Base-by-base conservation (phyloP, 2,113 vertebrate genomes). In the Cyanocitta stelleri region DNA sequence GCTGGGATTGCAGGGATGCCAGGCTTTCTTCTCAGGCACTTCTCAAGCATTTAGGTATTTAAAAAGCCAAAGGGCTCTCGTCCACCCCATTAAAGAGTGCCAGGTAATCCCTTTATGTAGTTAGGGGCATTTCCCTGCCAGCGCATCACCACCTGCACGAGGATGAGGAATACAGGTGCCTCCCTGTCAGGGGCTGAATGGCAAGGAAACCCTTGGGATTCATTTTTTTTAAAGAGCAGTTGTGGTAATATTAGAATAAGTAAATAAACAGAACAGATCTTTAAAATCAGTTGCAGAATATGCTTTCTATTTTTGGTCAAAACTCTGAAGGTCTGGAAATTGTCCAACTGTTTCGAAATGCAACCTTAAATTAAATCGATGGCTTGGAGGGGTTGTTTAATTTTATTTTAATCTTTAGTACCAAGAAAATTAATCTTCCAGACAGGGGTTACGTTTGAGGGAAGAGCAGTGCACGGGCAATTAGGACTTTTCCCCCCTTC, bases 91-190 rank as follows among this genome's bases (percentile, higher is more conserved):
- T 97, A 92, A 90, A 93, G 75, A 74, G 43, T 39, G 74, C 84
- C 24, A 11, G 76, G 73, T 97, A 96, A 96, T 96, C 96, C 69
- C 74, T 93, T 96, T 94, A 91, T 80, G 78, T 19, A 58, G 91
- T 96, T 96, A 93, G 19, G 7, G 4, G 77, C 71, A n/a, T 95
- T 93, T 91, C 64, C 87, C 80, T 92, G 52, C 66, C 63, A 1
- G 63, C 9, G 6, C 91, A 78, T 68, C 83, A 4, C 22, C 52
- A 15, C 85, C 89, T 51, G 86, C 43, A 0, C 1, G 1, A 62
- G 77, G 32, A 6, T 10, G 56, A 35, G 77, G 61, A 76, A 26
- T 10, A 1, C 74, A 46, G 76, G 79, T 85, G 81, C 64, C 43
- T 80, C 52, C 51, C n/a, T 18, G 19, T 3, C 41, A 48, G 39